phyloP scores from a whole-genome alignment of 2,888 invertebrate genomes.

The Gari tellinella region DNA sequence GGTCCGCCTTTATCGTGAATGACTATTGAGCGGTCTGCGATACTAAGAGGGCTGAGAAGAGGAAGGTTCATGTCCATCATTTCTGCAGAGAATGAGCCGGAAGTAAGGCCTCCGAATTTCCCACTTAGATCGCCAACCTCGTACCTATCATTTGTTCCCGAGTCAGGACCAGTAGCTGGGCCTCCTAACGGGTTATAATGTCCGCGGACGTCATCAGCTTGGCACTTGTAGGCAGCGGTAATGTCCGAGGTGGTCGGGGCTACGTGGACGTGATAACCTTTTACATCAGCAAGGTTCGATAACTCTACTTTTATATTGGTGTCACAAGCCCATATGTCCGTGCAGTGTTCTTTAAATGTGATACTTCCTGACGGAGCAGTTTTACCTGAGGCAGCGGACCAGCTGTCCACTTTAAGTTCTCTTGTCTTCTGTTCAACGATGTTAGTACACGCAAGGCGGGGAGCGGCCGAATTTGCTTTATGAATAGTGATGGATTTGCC shows the following conservation, averaged over 20 bases:
- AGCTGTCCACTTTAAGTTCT: slow-evolving; percentile 44
- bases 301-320: slow-evolving; percentile 86
- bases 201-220: slow-evolving; percentile 88
- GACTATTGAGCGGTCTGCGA: slow-evolving; percentile 92
- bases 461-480: slow-evolving; percentile 93
- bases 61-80: slow-evolving; percentile 94
- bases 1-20: slow-evolving; percentile 87
- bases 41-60: slow-evolving; percentile 91
- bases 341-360: slow-evolving; percentile 56
- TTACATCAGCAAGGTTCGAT: slow-evolving; percentile 81
- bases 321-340: slow-evolving; percentile 32
- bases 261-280: slow-evolving; percentile 84
- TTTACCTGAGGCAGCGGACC: slow-evolving; percentile 36
- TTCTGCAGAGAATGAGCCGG: slow-evolving; percentile 85
- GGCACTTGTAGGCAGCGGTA: slow-evolving; percentile 73
- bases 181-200: slow-evolving; percentile 90
- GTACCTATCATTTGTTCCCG: slow-evolving; percentile 90
- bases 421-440: slow-evolving; percentile 49
- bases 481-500: slow-evolving; percentile 94
- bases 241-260: slow-evolving; percentile 80
- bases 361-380: slow-evolving; percentile 50
- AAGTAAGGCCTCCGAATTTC: slow-evolving; percentile 91
- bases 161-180: slow-evolving; percentile 25
- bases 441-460: slow-evolving; percentile 90
- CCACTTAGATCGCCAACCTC: slow-evolving; percentile 95